Base-by-base conservation (phyloP, 2,113 vertebrate species). In the Pelusios castaneus region DNA sequence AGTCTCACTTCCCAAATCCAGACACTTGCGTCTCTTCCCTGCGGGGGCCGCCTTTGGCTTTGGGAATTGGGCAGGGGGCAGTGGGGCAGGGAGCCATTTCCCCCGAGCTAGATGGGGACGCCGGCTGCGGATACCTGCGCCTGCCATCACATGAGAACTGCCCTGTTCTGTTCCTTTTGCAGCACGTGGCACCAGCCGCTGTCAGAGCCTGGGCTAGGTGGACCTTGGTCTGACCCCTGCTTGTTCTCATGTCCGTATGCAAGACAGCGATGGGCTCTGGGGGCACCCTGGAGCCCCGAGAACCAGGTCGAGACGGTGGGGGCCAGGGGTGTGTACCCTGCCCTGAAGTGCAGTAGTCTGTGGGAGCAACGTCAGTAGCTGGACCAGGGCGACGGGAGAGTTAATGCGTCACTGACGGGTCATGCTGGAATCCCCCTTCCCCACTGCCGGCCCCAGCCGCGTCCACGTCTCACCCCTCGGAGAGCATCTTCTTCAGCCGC, bases 401-500 rank as follows among this genome's bases (percentile, higher is more conserved):
- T 29, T 38, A 70, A 70, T 38, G 38, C 63, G 19, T 10, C 38
- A 9, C 38, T 45, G 41, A 14, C 12, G 43, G 73, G 73, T 45
- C 2, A 14, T 43, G 73, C 41, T 45, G 73, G 24, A 24, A 76
- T 45, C 25, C 38, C 67, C 41, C 38, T 43, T 43, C 70, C 73
- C 11, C 12, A 29, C 41, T 43, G 43, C 34, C 55, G 49, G 56
- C 21, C 1, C 21, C 34, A 1, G 49, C 12, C 21, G 25, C 0
- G 10, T 45, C 80, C 78, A 73, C 79, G 14, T 10, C 97, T 98
- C 95, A 98, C 99, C 99, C 99, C 97, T 99, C 99, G 0, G 99
- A 99, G 8, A 99, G 98, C 99, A 99, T 99, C 98, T 99, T 99
- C 97, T 99, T 99, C 51, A 99, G 98, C 56, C 99, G 97, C 96